Evolutionary conservation across 2,797 vertebrate species (phyloP).

Genomic region (Cyprinodon diabolis): DNA sequence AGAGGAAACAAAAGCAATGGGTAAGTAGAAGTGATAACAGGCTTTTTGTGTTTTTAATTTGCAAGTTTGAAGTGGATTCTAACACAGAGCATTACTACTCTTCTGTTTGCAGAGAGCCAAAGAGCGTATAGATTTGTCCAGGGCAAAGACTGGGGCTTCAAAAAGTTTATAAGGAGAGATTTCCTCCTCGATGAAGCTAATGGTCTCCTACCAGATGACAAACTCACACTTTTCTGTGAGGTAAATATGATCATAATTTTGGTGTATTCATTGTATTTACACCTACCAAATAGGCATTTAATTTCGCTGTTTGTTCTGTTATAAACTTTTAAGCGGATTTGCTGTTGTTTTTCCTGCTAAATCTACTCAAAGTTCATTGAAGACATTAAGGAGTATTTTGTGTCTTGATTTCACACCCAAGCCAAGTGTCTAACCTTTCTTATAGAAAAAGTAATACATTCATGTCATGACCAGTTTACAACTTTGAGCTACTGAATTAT

Average conservation of each 20-base stretch:
- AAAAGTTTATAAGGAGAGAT: conserved; percentile 98
- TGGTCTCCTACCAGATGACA: conserved; percentile 97
- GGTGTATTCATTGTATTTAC: not conserved
- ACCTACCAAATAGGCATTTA: not conserved
- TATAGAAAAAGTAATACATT: conserved; percentile 14
- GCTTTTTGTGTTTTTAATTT: not conserved
- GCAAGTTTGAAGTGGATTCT: not conserved
- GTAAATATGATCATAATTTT: conserved; percentile 63
- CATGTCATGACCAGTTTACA: conserved; percentile 20
- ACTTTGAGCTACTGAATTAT: conserved; percentile 12
- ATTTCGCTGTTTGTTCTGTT: not conserved
- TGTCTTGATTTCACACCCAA: not conserved
- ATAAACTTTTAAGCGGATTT: not conserved
- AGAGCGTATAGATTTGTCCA: conserved; percentile 99
- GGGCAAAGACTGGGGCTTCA: conserved; percentile 99
- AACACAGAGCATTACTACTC: not conserved
- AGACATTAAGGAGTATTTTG: not conserved
- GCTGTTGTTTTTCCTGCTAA: not conserved
- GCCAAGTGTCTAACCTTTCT: not conserved
- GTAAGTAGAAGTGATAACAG: conserved; percentile 77
- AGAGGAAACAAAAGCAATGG: conserved; percentile 99
- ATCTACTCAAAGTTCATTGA: not conserved
- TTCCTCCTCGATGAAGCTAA: conserved; percentile 99
- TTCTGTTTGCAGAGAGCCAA: conserved; percentile 91
- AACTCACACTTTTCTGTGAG: conserved; percentile 98